These are phyloP conservation scores for Pseudocheirus occidentalis DNA, from an alignment of 2,797 vertebrate species.

Conservation along the genomic window DNA sequence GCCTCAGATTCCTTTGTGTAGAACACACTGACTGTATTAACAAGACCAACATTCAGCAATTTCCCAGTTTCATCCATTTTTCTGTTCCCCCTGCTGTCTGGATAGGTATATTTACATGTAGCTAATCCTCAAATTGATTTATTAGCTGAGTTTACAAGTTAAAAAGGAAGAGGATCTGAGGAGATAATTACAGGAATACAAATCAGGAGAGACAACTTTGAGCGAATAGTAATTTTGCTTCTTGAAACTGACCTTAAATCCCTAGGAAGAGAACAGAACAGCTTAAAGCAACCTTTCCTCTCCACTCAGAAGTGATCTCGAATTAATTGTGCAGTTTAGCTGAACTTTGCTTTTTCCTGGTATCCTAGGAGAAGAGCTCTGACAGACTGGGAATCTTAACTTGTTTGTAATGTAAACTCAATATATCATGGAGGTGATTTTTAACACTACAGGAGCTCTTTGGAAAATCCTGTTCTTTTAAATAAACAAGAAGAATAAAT, in stretches of 20 bases:
- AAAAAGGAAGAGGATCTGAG: constrained; percentile 73
- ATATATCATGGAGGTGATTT: constrained; percentile 76
- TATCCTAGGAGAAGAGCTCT: constrained; percentile 85
- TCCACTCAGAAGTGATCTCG: constrained; percentile 77
- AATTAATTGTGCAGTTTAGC: constrained; percentile 83
- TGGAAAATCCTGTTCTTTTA: constrained; percentile 77
- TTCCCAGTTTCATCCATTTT: constrained; percentile 56
- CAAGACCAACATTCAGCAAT: constrained; percentile 32
- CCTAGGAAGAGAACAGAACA: constrained; percentile 72
- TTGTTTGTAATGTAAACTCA: constrained; percentile 84
- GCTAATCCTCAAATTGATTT: constrained; percentile 74
- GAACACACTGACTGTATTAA: background rate
- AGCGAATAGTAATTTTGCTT: constrained; percentile 80
- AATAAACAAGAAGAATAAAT: constrained; percentile 78
- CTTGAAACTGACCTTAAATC: constrained; percentile 79
- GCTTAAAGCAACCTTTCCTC: constrained; percentile 79
- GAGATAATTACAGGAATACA: constrained; percentile 75
- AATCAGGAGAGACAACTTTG: constrained; percentile 78
- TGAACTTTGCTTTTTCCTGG: constrained; percentile 82
- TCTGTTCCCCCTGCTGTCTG: constrained; percentile 53
- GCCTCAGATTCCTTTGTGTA: constrained; percentile 43
- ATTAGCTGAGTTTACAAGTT: constrained; percentile 77
- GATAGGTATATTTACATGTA: constrained; percentile 69
- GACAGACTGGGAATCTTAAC: constrained; percentile 84
- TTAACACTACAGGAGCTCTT: constrained; percentile 72